Evolutionary conservation across 1,140 invertebrate genomes (phyloP).

Genomic region (Dreissena polymorpha): DNA sequence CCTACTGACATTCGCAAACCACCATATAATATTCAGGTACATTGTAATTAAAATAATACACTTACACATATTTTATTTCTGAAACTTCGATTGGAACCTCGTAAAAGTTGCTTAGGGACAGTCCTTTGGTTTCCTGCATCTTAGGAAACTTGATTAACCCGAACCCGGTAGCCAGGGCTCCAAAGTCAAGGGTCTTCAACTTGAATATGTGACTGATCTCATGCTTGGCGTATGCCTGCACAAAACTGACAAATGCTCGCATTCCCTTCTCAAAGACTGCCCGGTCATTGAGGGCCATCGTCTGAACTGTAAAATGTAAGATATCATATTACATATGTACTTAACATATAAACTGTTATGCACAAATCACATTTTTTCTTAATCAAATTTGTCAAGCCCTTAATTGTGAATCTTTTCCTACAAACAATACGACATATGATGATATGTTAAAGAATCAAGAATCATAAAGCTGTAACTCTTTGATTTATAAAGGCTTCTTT

Average conservation of each 20-base stretch:
- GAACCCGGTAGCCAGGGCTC: conserved; percentile 91
- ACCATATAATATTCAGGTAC: too few relatives aligned
- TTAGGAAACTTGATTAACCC: conserved; percentile 93
- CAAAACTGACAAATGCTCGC: conserved; percentile 96
- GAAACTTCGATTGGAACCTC: conserved; percentile 87
- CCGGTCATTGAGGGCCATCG: conserved; percentile 77
- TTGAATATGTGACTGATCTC: conserved; percentile 95
- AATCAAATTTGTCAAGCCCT: conserved; percentile 94
- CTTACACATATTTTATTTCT: conserved; percentile 87
- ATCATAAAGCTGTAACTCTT: too few relatives aligned
- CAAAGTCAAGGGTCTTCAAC: conserved; percentile 94
- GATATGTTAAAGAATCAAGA: too few relatives aligned
- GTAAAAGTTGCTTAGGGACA: conserved; percentile 83
- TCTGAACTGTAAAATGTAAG: conserved; percentile 51
- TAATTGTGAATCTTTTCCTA: too few relatives aligned
- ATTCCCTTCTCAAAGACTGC: conserved; percentile 93
- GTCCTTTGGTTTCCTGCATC: conserved; percentile 95
- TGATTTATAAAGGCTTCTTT: too few relatives aligned
- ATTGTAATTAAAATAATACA: not conserved
- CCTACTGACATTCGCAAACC: not conserved
- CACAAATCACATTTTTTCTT: conserved; percentile 92
- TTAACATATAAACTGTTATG: too few relatives aligned
- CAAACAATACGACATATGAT: too few relatives aligned
- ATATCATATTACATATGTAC: too few relatives aligned
- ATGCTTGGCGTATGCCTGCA: conserved; percentile 96